Percentiles rank a stretch among this genome's conserved stretches.
phyloP scores from a whole-genome alignment of 2,797 vertebrate genomes.

The Ammospiza maritima region DNA sequence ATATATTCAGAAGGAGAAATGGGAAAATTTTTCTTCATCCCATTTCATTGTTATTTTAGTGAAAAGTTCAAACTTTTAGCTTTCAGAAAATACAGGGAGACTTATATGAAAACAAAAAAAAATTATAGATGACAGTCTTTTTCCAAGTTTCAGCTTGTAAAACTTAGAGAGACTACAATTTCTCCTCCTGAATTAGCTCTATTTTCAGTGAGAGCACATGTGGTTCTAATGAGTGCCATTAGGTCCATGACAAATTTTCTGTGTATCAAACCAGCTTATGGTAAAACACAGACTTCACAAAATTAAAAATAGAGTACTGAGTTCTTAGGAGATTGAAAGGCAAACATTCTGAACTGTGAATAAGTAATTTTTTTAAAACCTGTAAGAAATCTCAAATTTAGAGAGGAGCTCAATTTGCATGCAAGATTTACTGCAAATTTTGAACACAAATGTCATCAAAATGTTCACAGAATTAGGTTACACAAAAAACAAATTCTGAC shows the following conservation, averaged over 20 bases:
- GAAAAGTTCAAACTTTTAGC: slow-evolving; percentile 22
- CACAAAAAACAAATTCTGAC: slow-evolving; percentile 41
- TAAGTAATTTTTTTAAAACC: slow-evolving; percentile 47
- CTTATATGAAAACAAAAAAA: not conserved
- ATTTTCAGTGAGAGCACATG: slow-evolving; percentile 53
- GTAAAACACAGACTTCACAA: slow-evolving; percentile 55
- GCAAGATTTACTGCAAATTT: slow-evolving; percentile 34
- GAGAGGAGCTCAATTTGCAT: slow-evolving; percentile 32
- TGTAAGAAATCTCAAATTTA: slow-evolving; percentile 58
- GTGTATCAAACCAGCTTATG: slow-evolving; percentile 37
- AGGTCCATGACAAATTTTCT: slow-evolving; percentile 48
- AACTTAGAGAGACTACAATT: slow-evolving; percentile 34
- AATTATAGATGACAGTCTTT: not conserved
- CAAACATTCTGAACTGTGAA: slow-evolving; percentile 58
- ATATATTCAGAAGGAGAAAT: slow-evolving; percentile 12
- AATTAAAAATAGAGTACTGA: slow-evolving; percentile 62
- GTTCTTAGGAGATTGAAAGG: slow-evolving; percentile 57
- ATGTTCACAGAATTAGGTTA: slow-evolving; percentile 45
- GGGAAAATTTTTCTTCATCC: not conserved
- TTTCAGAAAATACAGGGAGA: slow-evolving; percentile 5
- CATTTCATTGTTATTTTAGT: not conserved
- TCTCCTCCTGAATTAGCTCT: slow-evolving; percentile 41
- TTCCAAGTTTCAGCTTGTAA: slow-evolving; percentile 23
- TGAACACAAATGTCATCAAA: slow-evolving; percentile 51
- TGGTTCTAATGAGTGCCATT: slow-evolving; percentile 48